A percentile compares a stretch with the other conserved stretches of the same genome.
Evolutionary conservation across 30 jellyfish, hydroid and myxozoan species (phyloP).

Genomic region (Turritopsis rubra): DNA sequence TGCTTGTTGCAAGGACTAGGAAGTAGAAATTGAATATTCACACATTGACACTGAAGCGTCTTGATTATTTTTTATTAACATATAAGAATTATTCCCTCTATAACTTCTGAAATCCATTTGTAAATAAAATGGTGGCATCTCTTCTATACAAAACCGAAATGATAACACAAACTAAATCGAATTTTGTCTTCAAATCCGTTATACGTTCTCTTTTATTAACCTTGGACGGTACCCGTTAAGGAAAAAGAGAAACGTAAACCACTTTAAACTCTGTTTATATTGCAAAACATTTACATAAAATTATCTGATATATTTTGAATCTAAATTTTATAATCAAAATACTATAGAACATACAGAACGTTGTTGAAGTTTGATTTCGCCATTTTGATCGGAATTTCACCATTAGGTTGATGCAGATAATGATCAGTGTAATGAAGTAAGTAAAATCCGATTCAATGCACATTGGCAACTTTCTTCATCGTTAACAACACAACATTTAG

Average conservation of each 20-base stretch:
- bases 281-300: no score
- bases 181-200: not conserved
- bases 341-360: no score
- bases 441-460: conserved; percentile 52
- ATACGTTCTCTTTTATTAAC: not conserved
- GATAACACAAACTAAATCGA: not conserved
- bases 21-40: no score
- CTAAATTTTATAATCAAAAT: no score
- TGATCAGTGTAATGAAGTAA: not conserved
- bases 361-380: no score
- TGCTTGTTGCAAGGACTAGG: no score
- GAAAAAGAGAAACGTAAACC: not conserved
- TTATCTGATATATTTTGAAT: no score
- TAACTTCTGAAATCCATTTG: not conserved
- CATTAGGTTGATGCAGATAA: not conserved
- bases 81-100: not conserved
- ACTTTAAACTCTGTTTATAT: not conserved
- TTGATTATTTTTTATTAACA: no score
- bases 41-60: no score
- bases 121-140: not conserved
- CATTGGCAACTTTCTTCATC: conserved; percentile 97
- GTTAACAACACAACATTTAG: conserved; percentile 89
- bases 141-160: not conserved
- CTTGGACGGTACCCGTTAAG: not conserved
- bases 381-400: not conserved